phyloP scores from a whole-genome alignment of 2,888 invertebrate species.

The Caenorhabditis plicata region DNA sequence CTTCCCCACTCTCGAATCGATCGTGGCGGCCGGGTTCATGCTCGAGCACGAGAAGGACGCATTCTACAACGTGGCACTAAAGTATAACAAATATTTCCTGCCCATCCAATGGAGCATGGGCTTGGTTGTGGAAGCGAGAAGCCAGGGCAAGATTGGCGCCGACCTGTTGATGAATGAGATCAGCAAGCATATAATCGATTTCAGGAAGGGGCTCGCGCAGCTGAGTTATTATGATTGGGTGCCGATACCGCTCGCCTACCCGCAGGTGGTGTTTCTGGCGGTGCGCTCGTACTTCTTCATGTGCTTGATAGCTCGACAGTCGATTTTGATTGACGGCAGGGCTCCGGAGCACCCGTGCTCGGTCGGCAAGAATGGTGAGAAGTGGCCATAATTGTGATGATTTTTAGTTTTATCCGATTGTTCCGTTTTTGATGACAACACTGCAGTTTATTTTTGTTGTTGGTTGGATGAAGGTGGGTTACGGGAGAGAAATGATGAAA shows the following conservation, averaged over 20 bases:
- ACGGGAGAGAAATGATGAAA: too few species aligned
- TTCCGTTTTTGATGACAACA: slow-evolving; percentile 59
- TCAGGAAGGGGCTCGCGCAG: slow-evolving; percentile 48
- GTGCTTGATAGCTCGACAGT: slow-evolving; percentile 56
- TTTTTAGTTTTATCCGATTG: slow-evolving; percentile 46
- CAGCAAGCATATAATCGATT: slow-evolving; percentile 45
- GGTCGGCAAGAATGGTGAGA: slow-evolving; percentile 7
- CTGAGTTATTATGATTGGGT: slow-evolving; percentile 55
- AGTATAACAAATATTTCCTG: slow-evolving; percentile 41
- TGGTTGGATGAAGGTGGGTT: slow-evolving; percentile 59
- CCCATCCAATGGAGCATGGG: slow-evolving; percentile 47
- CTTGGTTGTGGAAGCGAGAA: slow-evolving; percentile 40
- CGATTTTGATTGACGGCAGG: slow-evolving; percentile 45
- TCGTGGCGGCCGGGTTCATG: slow-evolving; percentile 47
- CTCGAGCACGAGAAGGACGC: slow-evolving; percentile 36
- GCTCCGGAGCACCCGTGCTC: slow-evolving; percentile 30
- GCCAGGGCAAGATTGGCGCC: slow-evolving; percentile 40
- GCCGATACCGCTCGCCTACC: slow-evolving; percentile 59
- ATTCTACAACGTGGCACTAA: slow-evolving; percentile 19
- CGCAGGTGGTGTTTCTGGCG: slow-evolving; percentile 61
- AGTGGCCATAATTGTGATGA: not conserved
- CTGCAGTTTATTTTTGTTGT: slow-evolving; percentile 58
- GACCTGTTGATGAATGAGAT: slow-evolving; percentile 50
- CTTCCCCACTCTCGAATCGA: slow-evolving; percentile 45
- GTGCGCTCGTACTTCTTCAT: slow-evolving; percentile 61